Conservation (phyloP, 2,113 vertebrate genomes). For the Lates calcarifer region DNA sequence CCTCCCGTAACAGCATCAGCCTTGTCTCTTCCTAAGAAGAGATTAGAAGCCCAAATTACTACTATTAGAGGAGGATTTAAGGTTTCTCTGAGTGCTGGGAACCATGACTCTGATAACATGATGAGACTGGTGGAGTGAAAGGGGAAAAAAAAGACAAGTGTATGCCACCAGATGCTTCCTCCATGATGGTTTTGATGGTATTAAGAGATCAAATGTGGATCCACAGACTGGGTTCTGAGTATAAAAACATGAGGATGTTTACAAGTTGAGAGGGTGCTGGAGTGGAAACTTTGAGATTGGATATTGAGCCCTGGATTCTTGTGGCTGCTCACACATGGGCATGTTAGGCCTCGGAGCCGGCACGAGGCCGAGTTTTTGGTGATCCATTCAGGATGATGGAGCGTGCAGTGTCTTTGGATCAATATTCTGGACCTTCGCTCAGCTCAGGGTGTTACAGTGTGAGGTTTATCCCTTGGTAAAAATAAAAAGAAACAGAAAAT, state of each 20-base stretch:
- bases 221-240: slow-evolving; percentile 27
- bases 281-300: slow-evolving; percentile 58
- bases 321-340: background rate
- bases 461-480: background rate
- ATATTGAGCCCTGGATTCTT: slow-evolving; percentile 53
- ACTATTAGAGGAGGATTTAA: slow-evolving; percentile 60
- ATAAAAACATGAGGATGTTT: slow-evolving; percentile 54
- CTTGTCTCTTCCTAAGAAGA: slow-evolving; percentile 61
- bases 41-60: slow-evolving; percentile 65
- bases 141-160: background rate
- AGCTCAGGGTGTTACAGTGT: slow-evolving; percentile 5
- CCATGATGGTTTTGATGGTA: slow-evolving; percentile 35
- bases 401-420: slow-evolving; percentile 11
- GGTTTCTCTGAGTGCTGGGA: slow-evolving; percentile 34
- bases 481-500: background rate
- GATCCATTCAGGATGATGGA: slow-evolving; percentile 10
- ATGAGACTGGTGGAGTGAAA: background rate
- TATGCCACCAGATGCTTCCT: slow-evolving; percentile 14
- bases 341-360: background rate
- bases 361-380: background rate
- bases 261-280: slow-evolving; percentile 32
- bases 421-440: slow-evolving; percentile 32
- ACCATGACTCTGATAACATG: slow-evolving; percentile 11
- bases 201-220: slow-evolving; percentile 60
- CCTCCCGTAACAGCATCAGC: slow-evolving; percentile 46